These are phyloP conservation scores for Zaprionus nigranus DNA, from an alignment of 1,140 invertebrate genomes.

Conservation along the genomic window DNA sequence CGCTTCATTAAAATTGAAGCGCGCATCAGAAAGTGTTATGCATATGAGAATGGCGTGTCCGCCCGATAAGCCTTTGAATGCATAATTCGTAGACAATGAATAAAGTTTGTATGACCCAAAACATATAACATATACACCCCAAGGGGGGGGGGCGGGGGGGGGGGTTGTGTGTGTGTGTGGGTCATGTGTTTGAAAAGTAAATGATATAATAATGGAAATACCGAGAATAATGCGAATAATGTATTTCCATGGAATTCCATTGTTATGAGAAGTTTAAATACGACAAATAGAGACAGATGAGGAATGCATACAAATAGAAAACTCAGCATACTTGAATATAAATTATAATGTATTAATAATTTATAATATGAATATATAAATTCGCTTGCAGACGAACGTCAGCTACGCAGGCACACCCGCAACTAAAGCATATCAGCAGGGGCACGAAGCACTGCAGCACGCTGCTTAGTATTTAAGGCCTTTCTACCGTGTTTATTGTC, in stretches of 20 bases:
- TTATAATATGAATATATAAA: too few species aligned
- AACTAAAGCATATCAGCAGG: too few species aligned
- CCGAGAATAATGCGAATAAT: background rate
- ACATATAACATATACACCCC: too few species aligned
- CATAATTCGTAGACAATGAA: conserved; percentile 13
- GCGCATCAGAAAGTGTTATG: conserved; percentile 10
- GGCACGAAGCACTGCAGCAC: too few species aligned
- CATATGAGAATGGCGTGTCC: conserved; percentile 14
- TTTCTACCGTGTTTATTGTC: too few species aligned
- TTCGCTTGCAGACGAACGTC: too few species aligned
- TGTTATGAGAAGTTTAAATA: background rate
- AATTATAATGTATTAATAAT: too few species aligned
- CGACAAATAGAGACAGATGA: background rate
- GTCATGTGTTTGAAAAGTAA: background rate
- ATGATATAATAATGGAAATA: background rate
- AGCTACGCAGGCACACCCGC: too few species aligned
- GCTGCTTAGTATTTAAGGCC: too few species aligned
- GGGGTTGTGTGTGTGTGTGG: background rate
- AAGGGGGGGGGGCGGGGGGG: too few species aligned
- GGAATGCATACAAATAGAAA: background rate
- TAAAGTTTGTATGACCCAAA: conserved; percentile 1
- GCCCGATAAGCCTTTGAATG: conserved; percentile 11
- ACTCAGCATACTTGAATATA: too few species aligned
- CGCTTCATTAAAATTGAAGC: conserved; percentile 48
- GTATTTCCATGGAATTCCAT: background rate